A percentile compares a stretch with the other conserved stretches of the same genome.
Conservation (phyloP, 35 echinoderm and acorn worm species). For the Acanthaster planci region DNA sequence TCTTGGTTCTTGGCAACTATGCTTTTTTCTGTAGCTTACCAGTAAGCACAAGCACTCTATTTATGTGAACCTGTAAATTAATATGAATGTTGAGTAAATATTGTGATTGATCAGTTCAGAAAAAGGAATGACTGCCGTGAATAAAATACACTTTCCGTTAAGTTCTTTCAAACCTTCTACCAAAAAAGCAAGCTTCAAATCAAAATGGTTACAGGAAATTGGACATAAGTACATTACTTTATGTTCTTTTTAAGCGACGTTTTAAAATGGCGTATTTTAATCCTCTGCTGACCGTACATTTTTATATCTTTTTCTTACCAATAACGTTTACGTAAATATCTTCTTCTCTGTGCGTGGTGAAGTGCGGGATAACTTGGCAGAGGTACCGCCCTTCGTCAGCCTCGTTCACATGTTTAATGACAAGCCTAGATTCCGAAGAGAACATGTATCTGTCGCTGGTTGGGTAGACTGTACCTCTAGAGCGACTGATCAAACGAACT, state of each 20-base stretch:
- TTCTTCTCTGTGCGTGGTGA: neutral
- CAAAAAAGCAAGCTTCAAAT: no score
- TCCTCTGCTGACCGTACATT: neutral
- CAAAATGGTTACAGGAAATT: no score
- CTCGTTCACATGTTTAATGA: neutral
- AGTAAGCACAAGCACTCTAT: no score
- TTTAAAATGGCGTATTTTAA: neutral
- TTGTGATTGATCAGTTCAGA: no score
- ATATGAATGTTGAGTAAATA: no score
- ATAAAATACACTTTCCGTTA: neutral
- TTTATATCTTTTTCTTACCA: neutral
- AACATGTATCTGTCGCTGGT: neutral
- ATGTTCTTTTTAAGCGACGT: no score
- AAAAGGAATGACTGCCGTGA: no score
- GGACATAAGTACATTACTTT: no score
- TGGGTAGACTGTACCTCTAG: neutral
- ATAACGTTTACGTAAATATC: neutral
- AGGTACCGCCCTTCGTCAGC: neutral
- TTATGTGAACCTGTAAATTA: no score
- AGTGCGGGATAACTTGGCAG: neutral
- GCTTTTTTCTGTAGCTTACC: no score
- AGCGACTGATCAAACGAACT: neutral
- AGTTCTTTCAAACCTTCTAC: no score
- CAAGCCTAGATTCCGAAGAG: neutral
- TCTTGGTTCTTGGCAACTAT: no score